phyloP scores from a whole-genome alignment of 2,113 vertebrate genomes.

The Colistium nudipinnis region DNA sequence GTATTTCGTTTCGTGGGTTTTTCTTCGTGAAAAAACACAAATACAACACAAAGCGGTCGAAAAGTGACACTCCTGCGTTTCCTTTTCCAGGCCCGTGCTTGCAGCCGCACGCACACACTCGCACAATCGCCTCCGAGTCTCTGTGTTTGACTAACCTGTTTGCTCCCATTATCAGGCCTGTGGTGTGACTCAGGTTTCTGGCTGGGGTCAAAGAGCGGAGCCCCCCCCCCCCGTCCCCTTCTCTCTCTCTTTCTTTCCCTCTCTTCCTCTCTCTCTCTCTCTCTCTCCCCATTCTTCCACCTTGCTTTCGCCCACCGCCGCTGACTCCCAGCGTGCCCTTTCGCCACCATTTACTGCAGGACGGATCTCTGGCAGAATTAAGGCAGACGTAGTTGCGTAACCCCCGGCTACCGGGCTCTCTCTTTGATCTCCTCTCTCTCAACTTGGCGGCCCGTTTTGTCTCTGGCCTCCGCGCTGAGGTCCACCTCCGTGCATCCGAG shows the following conservation, averaged over 20 bases:
- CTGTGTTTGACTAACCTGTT: constrained; percentile 61
- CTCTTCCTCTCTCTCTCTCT: constrained; percentile 5
- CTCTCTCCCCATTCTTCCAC: constrained; percentile 22
- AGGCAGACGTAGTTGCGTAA: constrained; percentile 62
- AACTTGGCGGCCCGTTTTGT: constrained; percentile 62
- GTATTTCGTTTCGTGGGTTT: no score
- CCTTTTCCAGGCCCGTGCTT: neutral
- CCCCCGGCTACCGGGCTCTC: constrained; percentile 54
- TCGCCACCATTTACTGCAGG: constrained; percentile 61
- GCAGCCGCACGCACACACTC: neutral
- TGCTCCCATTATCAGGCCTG: constrained; percentile 53
- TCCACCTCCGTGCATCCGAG: constrained; percentile 47
- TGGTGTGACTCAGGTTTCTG: constrained; percentile 68
- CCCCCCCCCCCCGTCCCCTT: constrained; percentile 10
- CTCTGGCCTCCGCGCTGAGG: constrained; percentile 27
- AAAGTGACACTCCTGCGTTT: neutral
- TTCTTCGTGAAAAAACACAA: no score
- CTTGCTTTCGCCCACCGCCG: constrained; percentile 29
- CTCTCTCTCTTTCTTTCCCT: neutral
- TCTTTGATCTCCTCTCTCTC: constrained; percentile 62
- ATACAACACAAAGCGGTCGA: no score
- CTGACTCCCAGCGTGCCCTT: constrained; percentile 58
- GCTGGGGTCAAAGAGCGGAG: constrained; percentile 66
- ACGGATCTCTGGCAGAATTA: constrained; percentile 65
- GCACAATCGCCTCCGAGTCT: neutral